These are phyloP conservation scores for Dendrolimus kikuchii DNA, from an alignment of 1,140 invertebrate genomes.

Conservation along the genomic window DNA sequence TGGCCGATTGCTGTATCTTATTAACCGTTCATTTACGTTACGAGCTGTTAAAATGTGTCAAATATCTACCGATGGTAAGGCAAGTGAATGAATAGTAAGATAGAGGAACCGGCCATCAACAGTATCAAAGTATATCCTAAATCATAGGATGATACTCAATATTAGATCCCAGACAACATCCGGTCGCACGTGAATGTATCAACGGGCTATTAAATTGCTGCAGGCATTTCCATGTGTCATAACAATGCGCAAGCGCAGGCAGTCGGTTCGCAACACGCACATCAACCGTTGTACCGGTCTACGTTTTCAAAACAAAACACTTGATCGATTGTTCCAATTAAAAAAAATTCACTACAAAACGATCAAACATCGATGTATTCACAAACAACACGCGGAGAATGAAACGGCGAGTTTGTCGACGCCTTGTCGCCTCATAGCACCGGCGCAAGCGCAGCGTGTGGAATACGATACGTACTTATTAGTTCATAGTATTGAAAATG, in stretches of 20 bases:
- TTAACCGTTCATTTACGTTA: too few relatives aligned
- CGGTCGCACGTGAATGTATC: slow-evolving; percentile 50
- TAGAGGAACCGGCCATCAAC: too few relatives aligned
- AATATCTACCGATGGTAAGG: too few relatives aligned
- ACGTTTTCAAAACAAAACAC: slow-evolving; percentile 62
- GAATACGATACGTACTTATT: slow-evolving; percentile 17
- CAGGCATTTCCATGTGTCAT: slow-evolving; percentile 38
- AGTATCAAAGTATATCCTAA: too few relatives aligned
- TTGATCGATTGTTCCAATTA: slow-evolving; percentile 53
- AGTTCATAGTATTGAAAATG: slow-evolving; percentile 30
- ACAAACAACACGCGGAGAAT: slow-evolving; percentile 40
- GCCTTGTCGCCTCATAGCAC: slow-evolving; percentile 19
- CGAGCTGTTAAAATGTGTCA: too few relatives aligned
- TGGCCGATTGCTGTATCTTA: too few relatives aligned
- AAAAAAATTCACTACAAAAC: slow-evolving; percentile 58
- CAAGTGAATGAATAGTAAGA: too few relatives aligned
- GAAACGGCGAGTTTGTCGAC: slow-evolving; percentile 18
- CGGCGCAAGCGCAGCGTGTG: slow-evolving; percentile 8
- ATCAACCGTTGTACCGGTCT: slow-evolving; percentile 13
- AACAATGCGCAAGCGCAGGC: slow-evolving; percentile 43
- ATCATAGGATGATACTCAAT: too few relatives aligned
- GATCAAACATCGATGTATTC: slow-evolving; percentile 50
- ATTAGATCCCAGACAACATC: slow-evolving; percentile 16
- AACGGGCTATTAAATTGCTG: slow-evolving; percentile 37
- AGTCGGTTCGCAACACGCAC: slow-evolving; percentile 30